Evolutionary conservation across 2,888 invertebrate species (phyloP), one percentile per base, ranked within the genome.

Genomic region (Orchesellides sinensis): DNA sequence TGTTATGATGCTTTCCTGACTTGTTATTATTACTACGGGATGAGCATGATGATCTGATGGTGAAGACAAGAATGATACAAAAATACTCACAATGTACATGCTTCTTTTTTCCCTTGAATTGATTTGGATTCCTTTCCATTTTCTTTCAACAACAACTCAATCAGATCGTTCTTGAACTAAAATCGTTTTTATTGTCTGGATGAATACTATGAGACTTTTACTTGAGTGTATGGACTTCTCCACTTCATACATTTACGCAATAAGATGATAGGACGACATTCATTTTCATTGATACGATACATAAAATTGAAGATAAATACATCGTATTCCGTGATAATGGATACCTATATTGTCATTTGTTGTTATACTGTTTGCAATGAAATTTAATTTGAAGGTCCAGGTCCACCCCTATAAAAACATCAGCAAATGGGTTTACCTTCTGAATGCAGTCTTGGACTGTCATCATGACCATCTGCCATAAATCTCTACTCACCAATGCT

Each of bases 111-210:
- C 19, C 40, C 23, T 45, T 21, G 56, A 59, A 54, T n/a, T 49
- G 52, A 49, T 49, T 49, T 52, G 23, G 21, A 27, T 49, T 14
- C 29, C 29, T 45, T n/a, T 21, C 21, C 40, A n/a, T 40, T 40
- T 10, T 32, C 32, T 54, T 27, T 70, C 45, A 17, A n/a, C 25
- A 72, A 72, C 27, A 59, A 56, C 78, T 77, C 69, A 77, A 63
- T 69, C 69, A 61, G 63, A 23, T 68, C 45, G 47, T 54, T 66
- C 56, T 66, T 35, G 23, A 52, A 49, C 61, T 32, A 27, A 63
- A 73, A 32, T 73, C 61, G n/a, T n/a, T 63, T 35, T 17, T 63
- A 23, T 29, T 65, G 45, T 65, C 65, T 45, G n/a, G n/a, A n/a
- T 40, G 40, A 40, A 40, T 40, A 40, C 14, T 10, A 8, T 8